A percentile compares a stretch with the other conserved stretches of the same genome.
These are phyloP conservation scores for Dermolepida albohirtum DNA, from an alignment of 2,888 invertebrate genomes.

Conservation along the genomic window DNA sequence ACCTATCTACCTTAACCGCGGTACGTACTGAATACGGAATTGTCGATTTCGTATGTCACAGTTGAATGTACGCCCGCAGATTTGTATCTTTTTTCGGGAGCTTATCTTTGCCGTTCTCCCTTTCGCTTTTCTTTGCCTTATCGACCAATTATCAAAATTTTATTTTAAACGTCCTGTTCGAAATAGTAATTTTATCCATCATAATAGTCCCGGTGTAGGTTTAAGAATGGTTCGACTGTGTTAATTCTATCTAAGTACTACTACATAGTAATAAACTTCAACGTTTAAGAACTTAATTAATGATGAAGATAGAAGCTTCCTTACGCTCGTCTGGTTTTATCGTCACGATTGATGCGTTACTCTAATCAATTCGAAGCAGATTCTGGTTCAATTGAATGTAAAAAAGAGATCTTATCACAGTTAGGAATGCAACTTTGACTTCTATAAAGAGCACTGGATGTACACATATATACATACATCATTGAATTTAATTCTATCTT, in stretches of 20 bases:
- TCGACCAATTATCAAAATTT: constrained; percentile 32
- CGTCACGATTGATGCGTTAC: constrained; percentile 9
- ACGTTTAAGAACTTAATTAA: constrained; percentile 20
- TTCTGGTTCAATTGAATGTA: not conserved
- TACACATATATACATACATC: too few relatives aligned
- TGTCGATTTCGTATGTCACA: constrained; percentile 48
- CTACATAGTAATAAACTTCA: not conserved
- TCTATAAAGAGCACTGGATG: not conserved
- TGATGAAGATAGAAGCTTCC: not conserved
- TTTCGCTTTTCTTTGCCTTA: constrained; percentile 4
- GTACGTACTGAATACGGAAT: constrained; percentile 52
- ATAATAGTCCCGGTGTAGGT: too few relatives aligned
- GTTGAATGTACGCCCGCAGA: constrained; percentile 13
- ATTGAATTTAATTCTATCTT: too few relatives aligned
- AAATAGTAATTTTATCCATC: too few relatives aligned
- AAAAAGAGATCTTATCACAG: constrained; percentile 6
- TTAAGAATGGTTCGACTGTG: too few relatives aligned
- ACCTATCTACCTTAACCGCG: constrained; percentile 52
- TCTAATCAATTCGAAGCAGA: constrained; percentile 16
- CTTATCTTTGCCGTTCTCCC: constrained; percentile 14
- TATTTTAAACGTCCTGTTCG: not conserved
- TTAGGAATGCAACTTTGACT: constrained; percentile 11
- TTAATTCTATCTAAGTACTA: too few relatives aligned
- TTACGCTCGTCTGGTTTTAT: not conserved
- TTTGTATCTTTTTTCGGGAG: constrained; percentile 13